Conservation (phyloP, 2,113 vertebrate genomes). For the Zeus faber region DNA sequence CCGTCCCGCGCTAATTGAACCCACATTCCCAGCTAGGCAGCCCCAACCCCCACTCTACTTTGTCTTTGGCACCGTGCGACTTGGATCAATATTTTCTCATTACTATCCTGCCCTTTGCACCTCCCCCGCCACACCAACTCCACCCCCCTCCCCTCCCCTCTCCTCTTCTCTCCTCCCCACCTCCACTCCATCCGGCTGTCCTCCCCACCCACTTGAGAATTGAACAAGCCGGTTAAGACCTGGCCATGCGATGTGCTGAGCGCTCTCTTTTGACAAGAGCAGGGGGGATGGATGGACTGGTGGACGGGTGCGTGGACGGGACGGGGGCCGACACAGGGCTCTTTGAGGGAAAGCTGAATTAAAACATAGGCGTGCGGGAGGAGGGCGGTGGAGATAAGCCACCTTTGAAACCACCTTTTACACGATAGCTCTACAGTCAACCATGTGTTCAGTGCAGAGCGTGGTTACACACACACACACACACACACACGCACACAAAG, state of each 20-base stretch:
- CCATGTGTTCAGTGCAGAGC: slow-evolving; percentile 8
- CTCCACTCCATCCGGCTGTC: slow-evolving; percentile 2
- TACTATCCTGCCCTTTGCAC: slow-evolving; percentile 15
- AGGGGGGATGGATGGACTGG: slow-evolving; percentile 15
- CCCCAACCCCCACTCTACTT: slow-evolving; percentile 16
- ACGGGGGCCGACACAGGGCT: too few species aligned
- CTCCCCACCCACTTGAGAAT: background rate
- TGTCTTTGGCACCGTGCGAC: slow-evolving; percentile 22
- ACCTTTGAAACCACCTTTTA: too few species aligned
- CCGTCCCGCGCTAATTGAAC: slow-evolving; percentile 8
- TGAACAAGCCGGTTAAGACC: too few species aligned
- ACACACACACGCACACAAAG: too few species aligned
- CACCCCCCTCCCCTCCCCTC: slow-evolving; percentile 17
- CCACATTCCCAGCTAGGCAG: slow-evolving; percentile 23
- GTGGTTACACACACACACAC: slow-evolving; percentile 8
- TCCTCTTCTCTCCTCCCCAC: slow-evolving; percentile 8
- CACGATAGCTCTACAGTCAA: too few species aligned
- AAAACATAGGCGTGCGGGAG: too few species aligned
- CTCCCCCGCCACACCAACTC: background rate
- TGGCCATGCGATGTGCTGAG: too few species aligned
- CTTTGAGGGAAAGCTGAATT: background rate
- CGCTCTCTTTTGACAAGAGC: too few species aligned
- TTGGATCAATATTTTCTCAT: slow-evolving; percentile 44
- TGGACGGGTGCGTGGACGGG: slow-evolving; percentile 14
- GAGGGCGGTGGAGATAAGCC: background rate